Evolutionary conservation across 2,888 invertebrate genomes (phyloP), one percentile per base, ranked within the genome.

Genomic region (Amblyteles armatorius): DNA sequence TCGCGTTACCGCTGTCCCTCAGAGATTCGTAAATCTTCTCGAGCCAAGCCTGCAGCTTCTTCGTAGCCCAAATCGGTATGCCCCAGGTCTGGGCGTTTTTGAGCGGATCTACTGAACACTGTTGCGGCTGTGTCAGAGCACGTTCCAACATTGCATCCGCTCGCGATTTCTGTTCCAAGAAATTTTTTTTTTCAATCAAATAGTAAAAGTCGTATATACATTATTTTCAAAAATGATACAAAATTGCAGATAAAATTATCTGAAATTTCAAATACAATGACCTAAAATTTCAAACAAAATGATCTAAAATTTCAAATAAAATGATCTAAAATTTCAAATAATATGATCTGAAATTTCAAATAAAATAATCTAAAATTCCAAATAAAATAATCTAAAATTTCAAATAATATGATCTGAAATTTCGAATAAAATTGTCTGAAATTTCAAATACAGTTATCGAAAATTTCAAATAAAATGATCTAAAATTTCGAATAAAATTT

Each of bases 71-170:
- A 90, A 95, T 94, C 79, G 94, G 94, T 93, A 95, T 92, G 82
- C 94, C 94, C 94, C 94, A 95, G 84, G 81, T 92, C 88, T 93
- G 92, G 88, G 95, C 95, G 95, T 95, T 94, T 92, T 95, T 95
- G 92, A 95, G 92, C 86, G 94, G 94, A 93, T 94, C 94, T 91
- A 94, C 91, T 91, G 92, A 91, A 93, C 94, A 94, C 93, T 94
- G 93, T 88, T 94, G 94, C 90, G 94, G 94, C 92, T 94, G 94
- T 89, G 91, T 93, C 92, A 94, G 92, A 94, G 96, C 96, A 94
- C 96, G 96, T 95, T 97, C 96, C 94, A 97, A 96, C 96, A 97
- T 97, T 94, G 97, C 97, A 96, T 97, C 97, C 94, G 96, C 96
- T 94, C 97, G 96, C 91, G 95, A 95, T 94, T 94, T 95, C 94